Conservation (phyloP, 2,888 invertebrate genomes). For the Ichneumon xanthorius region DNA sequence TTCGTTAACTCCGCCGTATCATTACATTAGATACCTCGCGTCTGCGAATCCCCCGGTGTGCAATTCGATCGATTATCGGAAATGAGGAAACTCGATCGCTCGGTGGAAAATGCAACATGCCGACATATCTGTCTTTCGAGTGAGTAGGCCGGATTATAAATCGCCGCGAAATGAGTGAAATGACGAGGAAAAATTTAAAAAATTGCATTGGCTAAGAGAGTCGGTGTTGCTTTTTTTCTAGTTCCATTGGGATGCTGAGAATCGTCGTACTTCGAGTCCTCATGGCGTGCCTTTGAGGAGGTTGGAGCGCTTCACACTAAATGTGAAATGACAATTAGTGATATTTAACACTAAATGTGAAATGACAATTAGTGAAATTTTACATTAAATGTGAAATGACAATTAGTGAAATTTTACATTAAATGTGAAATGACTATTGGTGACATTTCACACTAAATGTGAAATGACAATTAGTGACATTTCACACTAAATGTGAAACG, state of each 20-base stretch:
- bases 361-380: too few relatives aligned
- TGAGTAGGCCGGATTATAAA: conserved; percentile 49
- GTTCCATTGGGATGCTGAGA: conserved; percentile 41
- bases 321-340: too few relatives aligned
- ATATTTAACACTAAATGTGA: too few relatives aligned
- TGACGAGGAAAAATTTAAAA: conserved; percentile 18
- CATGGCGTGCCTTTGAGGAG: too few relatives aligned
- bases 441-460: too few relatives aligned
- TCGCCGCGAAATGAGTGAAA: conserved; percentile 58
- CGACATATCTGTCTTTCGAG: conserved; percentile 8
- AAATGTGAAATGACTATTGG: too few relatives aligned
- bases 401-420: too few relatives aligned
- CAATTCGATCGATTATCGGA: conserved; percentile 54
- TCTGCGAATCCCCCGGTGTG: conserved; percentile 28
- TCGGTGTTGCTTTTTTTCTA: conserved; percentile 6
- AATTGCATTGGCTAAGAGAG: conserved; percentile 42
- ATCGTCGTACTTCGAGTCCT: background rate
- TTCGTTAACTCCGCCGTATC: conserved; percentile 11
- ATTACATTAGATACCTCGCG: background rate
- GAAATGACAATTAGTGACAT: too few relatives aligned
- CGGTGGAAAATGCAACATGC: background rate
- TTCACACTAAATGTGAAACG: too few relatives aligned
- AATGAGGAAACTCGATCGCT: conserved; percentile 61
- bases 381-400: too few relatives aligned
- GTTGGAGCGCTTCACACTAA: too few relatives aligned